A percentile compares a stretch with the other conserved stretches of the same genome.
Conservation (phyloP, 2,113 vertebrate species). For the Xyrauchen texanus region DNA sequence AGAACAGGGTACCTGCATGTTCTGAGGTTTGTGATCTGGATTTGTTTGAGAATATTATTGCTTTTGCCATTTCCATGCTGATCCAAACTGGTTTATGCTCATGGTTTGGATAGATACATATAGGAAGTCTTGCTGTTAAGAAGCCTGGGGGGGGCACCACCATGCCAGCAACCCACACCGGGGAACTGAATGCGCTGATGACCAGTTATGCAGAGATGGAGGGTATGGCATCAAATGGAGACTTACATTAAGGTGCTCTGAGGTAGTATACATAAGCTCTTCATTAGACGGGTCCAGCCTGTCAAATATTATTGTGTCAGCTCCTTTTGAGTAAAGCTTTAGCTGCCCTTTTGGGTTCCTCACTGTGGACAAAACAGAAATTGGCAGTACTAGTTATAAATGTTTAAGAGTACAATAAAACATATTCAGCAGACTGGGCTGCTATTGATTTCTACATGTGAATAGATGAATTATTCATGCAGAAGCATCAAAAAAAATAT, state of each 20-base stretch:
- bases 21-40: no score
- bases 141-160: no score
- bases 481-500: not conserved
- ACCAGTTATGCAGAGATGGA: no score
- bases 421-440: not conserved
- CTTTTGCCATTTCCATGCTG: no score
- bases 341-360: slow-evolving; percentile 69
- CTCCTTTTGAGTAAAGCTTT: slow-evolving; percentile 73
- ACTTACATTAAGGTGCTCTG: slow-evolving; percentile 67
- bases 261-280: slow-evolving; percentile 64
- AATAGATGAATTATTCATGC: slow-evolving; percentile 2
- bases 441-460: not conserved
- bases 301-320: slow-evolving; percentile 69
- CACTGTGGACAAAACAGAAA: slow-evolving; percentile 58
- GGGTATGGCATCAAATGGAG: not conserved
- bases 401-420: slow-evolving; percentile 6
- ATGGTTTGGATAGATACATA: no score
- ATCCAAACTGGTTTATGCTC: no score
- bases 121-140: no score
- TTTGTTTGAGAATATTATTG: no score
- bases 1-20: no score
- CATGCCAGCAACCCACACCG: no score
- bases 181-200: no score
- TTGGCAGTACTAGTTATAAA: slow-evolving; percentile 6
- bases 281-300: slow-evolving; percentile 67